Evolutionary conservation across 1,140 invertebrate species (phyloP).

Genomic region (Drosophila serrata): DNA sequence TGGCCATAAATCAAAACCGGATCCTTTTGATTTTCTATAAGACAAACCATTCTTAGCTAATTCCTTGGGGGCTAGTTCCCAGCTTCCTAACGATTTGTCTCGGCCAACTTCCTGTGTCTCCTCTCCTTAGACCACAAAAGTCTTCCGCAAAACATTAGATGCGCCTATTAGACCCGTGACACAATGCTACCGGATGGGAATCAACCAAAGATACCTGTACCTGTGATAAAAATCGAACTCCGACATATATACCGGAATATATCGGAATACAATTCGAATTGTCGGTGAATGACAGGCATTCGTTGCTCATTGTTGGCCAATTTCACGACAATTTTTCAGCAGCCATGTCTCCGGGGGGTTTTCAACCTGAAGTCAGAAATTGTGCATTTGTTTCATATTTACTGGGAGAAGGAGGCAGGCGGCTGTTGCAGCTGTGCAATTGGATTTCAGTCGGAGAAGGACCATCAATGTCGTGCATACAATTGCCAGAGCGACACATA

Average conservation of each 20-base stretch:
- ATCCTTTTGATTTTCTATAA: not conserved
- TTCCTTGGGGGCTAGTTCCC: constrained; percentile 15
- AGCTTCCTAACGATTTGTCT: constrained; percentile 28
- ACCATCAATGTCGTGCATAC: constrained; percentile 81
- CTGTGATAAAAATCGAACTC: constrained; percentile 51
- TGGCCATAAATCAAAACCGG: constrained; percentile 30
- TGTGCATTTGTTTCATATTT: constrained; percentile 78
- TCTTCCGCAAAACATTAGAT: constrained; percentile 73
- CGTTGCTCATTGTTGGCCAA: constrained; percentile 74
- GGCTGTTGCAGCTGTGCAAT: constrained; percentile 67
- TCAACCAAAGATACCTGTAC: constrained; percentile 38
- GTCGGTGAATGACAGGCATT: constrained; percentile 62
- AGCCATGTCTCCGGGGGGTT: constrained; percentile 44
- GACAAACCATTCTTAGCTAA: not conserved
- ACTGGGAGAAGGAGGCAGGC: constrained; percentile 36
- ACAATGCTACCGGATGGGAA: constrained; percentile 55
- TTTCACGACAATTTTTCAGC: constrained; percentile 81
- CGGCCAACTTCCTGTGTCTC: constrained; percentile 66
- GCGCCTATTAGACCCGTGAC: constrained; percentile 61
- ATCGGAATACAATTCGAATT: constrained; percentile 49
- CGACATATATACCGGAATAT: constrained; percentile 21
- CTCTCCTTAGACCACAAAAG: constrained; percentile 43
- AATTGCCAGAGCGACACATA: constrained; percentile 80
- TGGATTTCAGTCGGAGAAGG: constrained; percentile 56
- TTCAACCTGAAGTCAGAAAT: constrained; percentile 62